phyloP scores from a whole-genome alignment of 2,888 invertebrate species.

The Dryococelus australis region DNA sequence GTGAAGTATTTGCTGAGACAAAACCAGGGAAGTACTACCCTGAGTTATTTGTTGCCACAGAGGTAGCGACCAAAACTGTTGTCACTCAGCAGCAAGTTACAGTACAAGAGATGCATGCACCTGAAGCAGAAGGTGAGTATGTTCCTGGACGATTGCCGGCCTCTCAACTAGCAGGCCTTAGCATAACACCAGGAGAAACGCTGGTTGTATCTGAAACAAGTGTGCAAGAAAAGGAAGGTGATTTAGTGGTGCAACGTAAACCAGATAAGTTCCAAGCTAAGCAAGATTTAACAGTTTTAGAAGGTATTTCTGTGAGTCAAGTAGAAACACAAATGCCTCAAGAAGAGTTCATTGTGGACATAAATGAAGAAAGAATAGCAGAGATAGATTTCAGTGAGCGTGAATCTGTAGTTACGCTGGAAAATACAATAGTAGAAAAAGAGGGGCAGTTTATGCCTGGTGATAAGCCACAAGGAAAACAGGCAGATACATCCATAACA shows the following conservation, averaged over 20 bases:
- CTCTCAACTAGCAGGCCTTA: slow-evolving; percentile 67
- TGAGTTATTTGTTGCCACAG: slow-evolving; percentile 80
- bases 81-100: slow-evolving; percentile 69
- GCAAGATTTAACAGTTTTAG: slow-evolving; percentile 61
- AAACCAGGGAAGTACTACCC: slow-evolving; percentile 81
- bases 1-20: slow-evolving; percentile 73
- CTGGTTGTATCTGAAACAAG: slow-evolving; percentile 65
- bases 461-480: slow-evolving; percentile 58
- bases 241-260: slow-evolving; percentile 59
- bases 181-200: slow-evolving; percentile 68
- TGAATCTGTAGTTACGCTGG: slow-evolving; percentile 66
- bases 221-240: slow-evolving; percentile 71
- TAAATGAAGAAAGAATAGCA: slow-evolving; percentile 64
- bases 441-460: slow-evolving; percentile 63
- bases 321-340: slow-evolving; percentile 65
- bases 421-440: slow-evolving; percentile 68
- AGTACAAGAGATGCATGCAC: slow-evolving; percentile 70
- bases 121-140: slow-evolving; percentile 73
- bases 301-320: slow-evolving; percentile 65
- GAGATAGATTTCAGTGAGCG: slow-evolving; percentile 68
- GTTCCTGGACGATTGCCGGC: slow-evolving; percentile 67
- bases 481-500: slow-evolving; percentile 59
- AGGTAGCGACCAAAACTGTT: slow-evolving; percentile 72
- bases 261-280: slow-evolving; percentile 61
- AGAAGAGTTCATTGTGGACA: slow-evolving; percentile 37